Evolutionary conservation across 2,888 invertebrate species (phyloP).

Genomic region (Lepidocyrtoides sp.): DNA sequence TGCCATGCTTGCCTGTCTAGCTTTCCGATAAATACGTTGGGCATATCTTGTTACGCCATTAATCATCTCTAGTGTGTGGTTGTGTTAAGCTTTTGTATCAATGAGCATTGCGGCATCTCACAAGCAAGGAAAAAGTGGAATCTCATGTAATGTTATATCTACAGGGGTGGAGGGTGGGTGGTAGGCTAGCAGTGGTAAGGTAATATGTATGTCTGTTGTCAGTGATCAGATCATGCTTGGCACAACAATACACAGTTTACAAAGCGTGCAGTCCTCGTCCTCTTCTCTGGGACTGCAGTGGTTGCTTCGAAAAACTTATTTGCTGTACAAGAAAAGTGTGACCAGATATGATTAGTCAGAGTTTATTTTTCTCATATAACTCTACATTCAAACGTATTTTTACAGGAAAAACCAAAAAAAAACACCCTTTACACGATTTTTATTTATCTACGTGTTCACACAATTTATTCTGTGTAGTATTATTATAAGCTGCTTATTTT

Average conservation of each 20-base stretch:
- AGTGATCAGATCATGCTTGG: neutral
- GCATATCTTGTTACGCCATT: constrained; percentile 70
- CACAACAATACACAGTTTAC: neutral
- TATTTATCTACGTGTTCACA: constrained; percentile 42
- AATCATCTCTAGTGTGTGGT: constrained; percentile 54
- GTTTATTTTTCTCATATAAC: constrained; percentile 18
- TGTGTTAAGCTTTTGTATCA: neutral
- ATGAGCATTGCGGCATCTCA: neutral
- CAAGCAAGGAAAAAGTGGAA: constrained; percentile 1
- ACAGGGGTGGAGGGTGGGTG: constrained; percentile 38
- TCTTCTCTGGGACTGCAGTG: neutral
- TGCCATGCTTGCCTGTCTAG: constrained; percentile 70
- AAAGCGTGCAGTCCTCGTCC: constrained; percentile 6
- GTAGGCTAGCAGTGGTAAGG: too few species aligned
- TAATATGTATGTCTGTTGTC: neutral
- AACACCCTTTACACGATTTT: neutral
- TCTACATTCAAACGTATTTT: constrained; percentile 19
- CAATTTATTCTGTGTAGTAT: constrained; percentile 29
- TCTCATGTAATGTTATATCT: constrained; percentile 20
- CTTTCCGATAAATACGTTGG: constrained; percentile 69
- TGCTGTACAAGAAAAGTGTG: constrained; percentile 49
- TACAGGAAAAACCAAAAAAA: neutral
- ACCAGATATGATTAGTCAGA: constrained; percentile 74
- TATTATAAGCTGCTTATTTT: neutral
- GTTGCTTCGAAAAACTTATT: constrained; percentile 5